Evolutionary conservation across 2,888 invertebrate species (phyloP).

Genomic region (Drosophila sordidula): DNA sequence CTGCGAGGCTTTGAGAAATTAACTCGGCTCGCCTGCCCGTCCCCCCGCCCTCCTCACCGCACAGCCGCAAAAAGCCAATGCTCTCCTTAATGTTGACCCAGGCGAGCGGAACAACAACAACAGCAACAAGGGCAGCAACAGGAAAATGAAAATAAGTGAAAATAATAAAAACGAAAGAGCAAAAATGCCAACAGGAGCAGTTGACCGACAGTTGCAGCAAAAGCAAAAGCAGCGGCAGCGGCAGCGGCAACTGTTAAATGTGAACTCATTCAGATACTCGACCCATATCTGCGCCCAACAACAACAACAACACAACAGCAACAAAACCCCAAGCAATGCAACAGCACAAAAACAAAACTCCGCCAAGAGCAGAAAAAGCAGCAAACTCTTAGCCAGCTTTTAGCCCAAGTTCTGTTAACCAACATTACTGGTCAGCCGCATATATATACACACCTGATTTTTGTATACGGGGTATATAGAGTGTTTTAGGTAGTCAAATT

Average conservation of each 20-base stretch:
- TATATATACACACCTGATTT: slow-evolving; percentile 11
- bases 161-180: slow-evolving; percentile 34
- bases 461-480: slow-evolving; percentile 15
- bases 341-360: slow-evolving; percentile 44
- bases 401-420: slow-evolving; percentile 49
- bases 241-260: slow-evolving; percentile 40
- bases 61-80: slow-evolving; percentile 3
- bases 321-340: slow-evolving; percentile 55
- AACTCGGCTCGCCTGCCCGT: slow-evolving; percentile 13
- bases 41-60: too few relatives aligned
- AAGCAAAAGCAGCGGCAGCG: slow-evolving; percentile 3
- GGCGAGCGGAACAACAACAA: slow-evolving; percentile 8
- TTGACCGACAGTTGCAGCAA: slow-evolving; percentile 24
- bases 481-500: neutral
- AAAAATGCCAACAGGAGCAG: slow-evolving; percentile 30
- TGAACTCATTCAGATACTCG: slow-evolving; percentile 68
- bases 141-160: slow-evolving; percentile 29
- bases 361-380: slow-evolving; percentile 13
- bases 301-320: slow-evolving; percentile 23
- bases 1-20: slow-evolving; percentile 46
- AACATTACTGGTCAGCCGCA: slow-evolving; percentile 49
- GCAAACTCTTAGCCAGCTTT: slow-evolving; percentile 33
- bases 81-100: slow-evolving; percentile 55
- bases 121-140: slow-evolving; percentile 15
- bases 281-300: slow-evolving; percentile 65